Conservation (phyloP, 2,797 vertebrate genomes). For the Acanthurus leucopareius region DNA sequence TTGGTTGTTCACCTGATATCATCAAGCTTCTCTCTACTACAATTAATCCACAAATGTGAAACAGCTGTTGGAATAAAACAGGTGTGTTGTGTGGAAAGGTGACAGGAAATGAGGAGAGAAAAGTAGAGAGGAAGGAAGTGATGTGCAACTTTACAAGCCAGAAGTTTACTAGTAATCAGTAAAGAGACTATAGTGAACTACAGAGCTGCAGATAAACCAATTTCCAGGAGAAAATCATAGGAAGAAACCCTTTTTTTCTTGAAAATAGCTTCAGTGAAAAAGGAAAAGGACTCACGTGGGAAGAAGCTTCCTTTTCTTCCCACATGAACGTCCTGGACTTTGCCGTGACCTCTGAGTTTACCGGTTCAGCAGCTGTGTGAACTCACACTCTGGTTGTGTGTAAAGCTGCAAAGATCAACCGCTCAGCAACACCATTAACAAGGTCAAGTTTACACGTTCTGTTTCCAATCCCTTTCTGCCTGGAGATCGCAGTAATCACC, state of each 20-base stretch:
- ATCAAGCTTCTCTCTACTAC: background rate
- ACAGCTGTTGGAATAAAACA: slow-evolving; percentile 9
- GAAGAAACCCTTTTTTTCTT: background rate
- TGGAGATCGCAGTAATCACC: slow-evolving; percentile 11
- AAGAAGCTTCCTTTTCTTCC: background rate
- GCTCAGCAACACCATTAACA: slow-evolving; percentile 52
- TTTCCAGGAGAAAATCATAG: background rate
- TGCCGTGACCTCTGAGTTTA: slow-evolving; percentile 23
- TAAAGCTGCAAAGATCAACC: slow-evolving; percentile 65
- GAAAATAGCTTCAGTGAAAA: background rate
- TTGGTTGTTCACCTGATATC: slow-evolving; percentile 7
- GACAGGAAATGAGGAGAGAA: too few species aligned
- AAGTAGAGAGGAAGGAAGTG: too few species aligned
- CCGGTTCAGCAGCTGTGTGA: slow-evolving; percentile 41
- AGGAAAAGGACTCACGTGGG: background rate
- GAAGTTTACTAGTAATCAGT: too few species aligned
- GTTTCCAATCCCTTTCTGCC: slow-evolving; percentile 9
- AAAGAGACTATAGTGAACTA: background rate
- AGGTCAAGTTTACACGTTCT: slow-evolving; percentile 48
- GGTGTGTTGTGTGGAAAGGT: too few species aligned
- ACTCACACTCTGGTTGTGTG: slow-evolving; percentile 62
- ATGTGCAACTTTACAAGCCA: too few species aligned
- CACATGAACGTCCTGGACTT: slow-evolving; percentile 17
- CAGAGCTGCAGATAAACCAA: background rate
- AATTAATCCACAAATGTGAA: background rate